Evolutionary conservation across 2,113 vertebrate species (phyloP).

Genomic region (Trichomycterus rosablanca): DNA sequence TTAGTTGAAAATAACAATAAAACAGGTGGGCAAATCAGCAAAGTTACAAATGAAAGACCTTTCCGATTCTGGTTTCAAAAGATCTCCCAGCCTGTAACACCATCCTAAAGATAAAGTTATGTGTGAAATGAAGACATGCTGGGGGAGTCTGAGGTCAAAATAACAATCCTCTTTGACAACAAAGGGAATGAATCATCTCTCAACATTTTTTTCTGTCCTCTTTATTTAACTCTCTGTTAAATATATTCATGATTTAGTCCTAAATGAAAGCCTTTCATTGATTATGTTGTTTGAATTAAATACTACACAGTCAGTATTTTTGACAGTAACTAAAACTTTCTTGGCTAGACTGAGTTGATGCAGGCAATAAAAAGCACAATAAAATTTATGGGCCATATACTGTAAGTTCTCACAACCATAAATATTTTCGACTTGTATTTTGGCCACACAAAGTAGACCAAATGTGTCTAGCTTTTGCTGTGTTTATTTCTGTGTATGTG

Average conservation of each 20-base stretch:
- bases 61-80: too few relatives aligned
- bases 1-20: too few relatives aligned
- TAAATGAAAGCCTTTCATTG: neutral
- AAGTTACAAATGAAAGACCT: too few relatives aligned
- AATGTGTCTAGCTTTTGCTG: neutral
- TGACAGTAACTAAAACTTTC: neutral
- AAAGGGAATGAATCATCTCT: conserved; percentile 1
- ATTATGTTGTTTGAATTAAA: conserved; percentile 4
- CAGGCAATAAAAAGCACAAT: neutral
- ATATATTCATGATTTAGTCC: neutral
- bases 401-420: neutral
- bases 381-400: conserved; percentile 1
- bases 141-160: conserved; percentile 9
- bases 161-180: conserved; percentile 9
- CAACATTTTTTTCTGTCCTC: neutral
- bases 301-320: neutral
- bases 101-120: neutral
- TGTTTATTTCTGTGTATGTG: conserved; percentile 3
- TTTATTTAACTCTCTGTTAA: neutral
- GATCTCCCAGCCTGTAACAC: neutral
- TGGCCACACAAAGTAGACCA: neutral
- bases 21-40: too few relatives aligned
- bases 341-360: conserved; percentile 2
- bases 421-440: neutral
- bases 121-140: neutral